phyloP scores from a whole-genome alignment of 2,797 vertebrate species.

The Rhyacichthys aspro region DNA sequence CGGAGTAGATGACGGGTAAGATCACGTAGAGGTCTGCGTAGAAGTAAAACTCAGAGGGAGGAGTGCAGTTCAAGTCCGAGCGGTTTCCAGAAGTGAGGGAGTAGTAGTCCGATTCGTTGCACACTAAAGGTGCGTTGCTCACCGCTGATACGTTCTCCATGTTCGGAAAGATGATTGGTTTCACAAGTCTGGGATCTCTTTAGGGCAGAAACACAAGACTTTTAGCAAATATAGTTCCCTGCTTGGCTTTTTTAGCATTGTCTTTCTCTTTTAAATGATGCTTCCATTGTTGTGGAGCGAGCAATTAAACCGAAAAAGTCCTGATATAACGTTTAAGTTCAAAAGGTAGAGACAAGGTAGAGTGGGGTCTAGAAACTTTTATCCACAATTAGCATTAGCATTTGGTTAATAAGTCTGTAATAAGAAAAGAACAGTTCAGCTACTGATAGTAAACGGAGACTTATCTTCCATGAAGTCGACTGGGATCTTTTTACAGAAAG shows the following conservation, averaged over 20 bases:
- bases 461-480: too few relatives aligned
- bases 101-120: conserved; percentile 66
- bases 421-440: too few relatives aligned
- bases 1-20: conserved; percentile 84
- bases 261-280: background rate
- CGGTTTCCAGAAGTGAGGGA: conserved; percentile 42
- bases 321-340: too few relatives aligned
- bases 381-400: too few relatives aligned
- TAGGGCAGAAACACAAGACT: background rate
- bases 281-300: background rate
- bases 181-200: background rate
- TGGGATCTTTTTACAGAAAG: too few relatives aligned
- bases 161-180: background rate
- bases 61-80: conserved; percentile 59
- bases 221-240: too few relatives aligned
- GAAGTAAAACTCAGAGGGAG: conserved; percentile 52
- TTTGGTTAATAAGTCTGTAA: too few relatives aligned
- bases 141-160: conserved; percentile 65
- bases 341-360: too few relatives aligned
- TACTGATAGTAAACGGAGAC: too few relatives aligned
- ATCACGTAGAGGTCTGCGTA: conserved; percentile 79
- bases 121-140: conserved; percentile 19
- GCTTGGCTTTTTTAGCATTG: too few relatives aligned
- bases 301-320: too few relatives aligned
- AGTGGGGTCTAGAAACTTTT: too few relatives aligned